Evolutionary conservation across 2,888 invertebrate species (phyloP), one percentile per base, ranked within the genome.

Genomic region (Coleophora flavipennella): DNA sequence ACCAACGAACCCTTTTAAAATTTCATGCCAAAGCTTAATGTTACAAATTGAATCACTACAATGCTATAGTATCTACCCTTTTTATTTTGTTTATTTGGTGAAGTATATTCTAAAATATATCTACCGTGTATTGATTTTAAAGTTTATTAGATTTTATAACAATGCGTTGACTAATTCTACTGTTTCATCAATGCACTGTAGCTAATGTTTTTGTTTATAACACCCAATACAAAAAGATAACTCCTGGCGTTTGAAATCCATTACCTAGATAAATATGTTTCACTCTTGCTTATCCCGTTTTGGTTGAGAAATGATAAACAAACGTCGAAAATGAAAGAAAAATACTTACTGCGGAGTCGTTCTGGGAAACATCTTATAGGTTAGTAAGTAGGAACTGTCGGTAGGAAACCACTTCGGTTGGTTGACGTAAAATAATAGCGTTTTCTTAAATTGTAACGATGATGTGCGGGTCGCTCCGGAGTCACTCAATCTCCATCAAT

Each of bases 11-110:
- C 84, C 78, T 73, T 79, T 67, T 69, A 52, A 67, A 80, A 80
- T 77, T 81, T 81, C 68, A 78, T 71, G 71, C 63, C 53, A 50
- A 47, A 51, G 69, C 72, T 74, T 78, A 76, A 69, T 67, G 55
- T 74, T 74, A 73, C 78, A 80, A 80, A 83, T 83, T 71, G 77
- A 78, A 81, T 81, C 58, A 56, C 59, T 46, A 72, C 71, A 74
- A 72, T 72, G 65, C 56, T 52, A 49, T 47, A 39, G 42, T 36
- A 20, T 20, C 20, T 20, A 43, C 64, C 67, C 62, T 63, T 69
- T 68, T 36, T 37, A 52, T 51, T 55, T 64, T 55, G 54, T 70
- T 60, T 59, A 49, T 52, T 48, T 42, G 49, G 50, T 45, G 49
- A 48, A 55, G 51, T 58, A 53, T 55, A 58, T 62, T 65, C 55